Evolutionary conservation across 2,888 invertebrate species (phyloP).

Genomic region (Drosophila leonis): DNA sequence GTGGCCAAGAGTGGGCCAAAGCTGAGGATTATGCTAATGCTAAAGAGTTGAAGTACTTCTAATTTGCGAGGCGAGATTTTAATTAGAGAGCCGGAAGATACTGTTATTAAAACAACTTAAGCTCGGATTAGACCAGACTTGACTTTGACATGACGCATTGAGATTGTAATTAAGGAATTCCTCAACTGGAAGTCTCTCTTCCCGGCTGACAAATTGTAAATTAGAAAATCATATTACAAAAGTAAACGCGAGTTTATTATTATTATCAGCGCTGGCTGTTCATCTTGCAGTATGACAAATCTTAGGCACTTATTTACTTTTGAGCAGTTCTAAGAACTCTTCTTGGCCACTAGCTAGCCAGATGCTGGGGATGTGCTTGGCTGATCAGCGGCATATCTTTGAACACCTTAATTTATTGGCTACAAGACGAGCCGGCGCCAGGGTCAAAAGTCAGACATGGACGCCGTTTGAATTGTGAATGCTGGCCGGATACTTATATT

Average conservation of each 20-base stretch:
- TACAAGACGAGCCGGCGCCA: constrained; percentile 74
- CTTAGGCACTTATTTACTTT: not conserved
- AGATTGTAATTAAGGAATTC: constrained; percentile 1
- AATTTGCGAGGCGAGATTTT: constrained; percentile 40
- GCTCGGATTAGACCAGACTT: constrained; percentile 22
- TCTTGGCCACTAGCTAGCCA: constrained; percentile 14
- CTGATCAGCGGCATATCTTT: constrained; percentile 63
- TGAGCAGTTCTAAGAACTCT: constrained; percentile 8
- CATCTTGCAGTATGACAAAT: constrained; percentile 16
- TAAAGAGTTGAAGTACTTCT: constrained; percentile 28
- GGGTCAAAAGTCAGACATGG: constrained; percentile 74
- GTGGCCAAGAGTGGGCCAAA: constrained; percentile 28
- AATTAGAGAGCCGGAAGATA: constrained; percentile 36
- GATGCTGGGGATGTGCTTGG: too few relatives aligned
- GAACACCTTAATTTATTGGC: constrained; percentile 76
- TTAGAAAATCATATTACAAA: not conserved
- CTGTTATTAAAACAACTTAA: constrained; percentile 30
- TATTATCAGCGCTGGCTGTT: not conserved
- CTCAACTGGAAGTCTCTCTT: not conserved
- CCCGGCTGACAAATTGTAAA: not conserved
- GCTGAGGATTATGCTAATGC: constrained; percentile 42
- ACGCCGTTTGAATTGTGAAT: constrained; percentile 46
- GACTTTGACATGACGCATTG: constrained; percentile 39
- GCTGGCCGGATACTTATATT: constrained; percentile 36
- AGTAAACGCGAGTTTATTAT: not conserved